Evolutionary conservation across 1,140 invertebrate species (phyloP), one percentile per base, ranked within the genome.

Genomic region (Drosophila obscura): DNA sequence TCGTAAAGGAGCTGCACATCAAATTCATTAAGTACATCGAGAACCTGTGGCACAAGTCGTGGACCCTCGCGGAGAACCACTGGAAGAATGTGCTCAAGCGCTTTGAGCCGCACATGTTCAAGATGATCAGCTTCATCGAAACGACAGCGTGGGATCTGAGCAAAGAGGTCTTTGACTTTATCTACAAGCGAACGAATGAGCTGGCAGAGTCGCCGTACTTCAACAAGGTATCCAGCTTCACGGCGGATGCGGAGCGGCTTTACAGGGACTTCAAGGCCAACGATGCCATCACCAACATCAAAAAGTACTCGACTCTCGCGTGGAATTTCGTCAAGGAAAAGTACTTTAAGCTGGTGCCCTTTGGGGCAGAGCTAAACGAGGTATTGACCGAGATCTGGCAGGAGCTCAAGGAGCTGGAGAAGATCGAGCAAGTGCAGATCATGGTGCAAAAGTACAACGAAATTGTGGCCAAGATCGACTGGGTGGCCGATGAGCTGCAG

Each of bases 161-260:
- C 91, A 95, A 94, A 68, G 95, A 96, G 64, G 91, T 96, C 9
- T 92, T 95, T 1, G 96, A 97, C 71, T 97, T 97, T 77, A 93
- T 97, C 46, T 96, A 97, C 73, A 94, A 96, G 31, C 94, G 95
- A 2, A 95, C 95, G 55, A 95, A 95, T 48, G 96, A 97, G 72
- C 90, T 97, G 43, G 94, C 96, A 1, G 94, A 94, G n/a, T 96
- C 96, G 0, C 94, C 95, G 0, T 97, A 96, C 76, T 97, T 96
- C 77, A 94, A 94, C 59, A 94, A 95, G 77, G 94, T 97, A 11
- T 94, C 95, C 0, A 95, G 96, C 46, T 95, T 97, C 60, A 95
- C 96, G 0, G 95, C 96, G 49, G 96, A 97, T 87, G 92, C 97
- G 31, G 96, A 97, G 81, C 92, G 92, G 58, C 93, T 97, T 19